These are phyloP conservation scores for Drosophila melanosoma DNA, from an alignment of 2,888 invertebrate genomes.

Conservation along the genomic window DNA sequence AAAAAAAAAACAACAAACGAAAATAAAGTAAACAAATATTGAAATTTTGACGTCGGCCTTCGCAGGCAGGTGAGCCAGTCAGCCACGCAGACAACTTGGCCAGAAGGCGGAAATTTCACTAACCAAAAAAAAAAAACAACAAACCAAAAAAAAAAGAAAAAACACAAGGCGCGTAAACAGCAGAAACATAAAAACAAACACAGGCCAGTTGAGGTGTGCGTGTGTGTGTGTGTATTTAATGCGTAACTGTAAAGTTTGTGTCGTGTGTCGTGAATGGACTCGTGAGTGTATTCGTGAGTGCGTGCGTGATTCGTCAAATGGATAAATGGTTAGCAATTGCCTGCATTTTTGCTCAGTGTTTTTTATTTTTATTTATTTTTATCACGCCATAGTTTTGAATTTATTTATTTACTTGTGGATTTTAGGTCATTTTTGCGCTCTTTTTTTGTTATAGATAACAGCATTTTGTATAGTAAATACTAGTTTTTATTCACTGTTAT, in stretches of 20 bases:
- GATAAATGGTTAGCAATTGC: constrained; percentile 36
- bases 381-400: constrained; percentile 44
- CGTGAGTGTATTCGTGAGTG: constrained; percentile 19
- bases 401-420: constrained; percentile 45
- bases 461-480: constrained; percentile 44
- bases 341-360: constrained; percentile 23
- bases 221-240: constrained; percentile 30
- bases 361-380: constrained; percentile 16
- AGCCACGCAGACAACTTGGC: constrained; percentile 60
- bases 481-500: constrained; percentile 40
- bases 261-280: constrained; percentile 39
- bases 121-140: background rate
- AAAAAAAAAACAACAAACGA: background rate
- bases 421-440: constrained; percentile 26
- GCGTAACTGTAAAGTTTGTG: constrained; percentile 80
- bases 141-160: background rate
- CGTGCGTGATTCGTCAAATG: background rate
- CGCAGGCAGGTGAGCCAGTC: constrained; percentile 45
- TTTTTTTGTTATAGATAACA: constrained; percentile 54
- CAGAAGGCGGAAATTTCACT: constrained; percentile 59
- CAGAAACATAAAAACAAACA: constrained; percentile 35
- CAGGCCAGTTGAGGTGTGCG: constrained; percentile 26
- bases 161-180: constrained; percentile 33
- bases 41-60: constrained; percentile 58
- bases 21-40: constrained; percentile 68